Evolutionary conservation across 2,888 invertebrate species (phyloP).

Genomic region (Rotaria magnacalcarata): DNA sequence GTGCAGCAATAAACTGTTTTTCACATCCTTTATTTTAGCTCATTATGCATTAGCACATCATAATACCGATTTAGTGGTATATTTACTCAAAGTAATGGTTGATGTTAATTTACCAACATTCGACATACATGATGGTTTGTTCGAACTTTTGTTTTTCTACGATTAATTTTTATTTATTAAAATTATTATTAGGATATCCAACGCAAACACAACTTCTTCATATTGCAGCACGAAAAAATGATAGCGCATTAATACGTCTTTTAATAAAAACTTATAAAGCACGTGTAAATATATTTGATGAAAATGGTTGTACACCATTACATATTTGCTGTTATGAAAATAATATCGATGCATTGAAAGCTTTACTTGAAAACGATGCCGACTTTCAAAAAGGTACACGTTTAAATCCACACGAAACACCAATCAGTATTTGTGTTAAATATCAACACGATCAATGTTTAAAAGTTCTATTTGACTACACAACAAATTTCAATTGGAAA

Average conservation of each 20-base stretch:
- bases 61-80: background rate
- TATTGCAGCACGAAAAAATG: conserved; percentile 31
- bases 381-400: conserved; percentile 34
- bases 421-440: background rate
- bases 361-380: conserved; percentile 18
- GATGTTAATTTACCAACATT: background rate
- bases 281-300: conserved; percentile 11
- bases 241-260: background rate
- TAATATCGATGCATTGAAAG: background rate
- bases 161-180: background rate
- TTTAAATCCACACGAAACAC: conserved; percentile 31
- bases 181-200: background rate
- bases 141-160: background rate
- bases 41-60: background rate
- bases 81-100: background rate
- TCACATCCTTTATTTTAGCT: background rate
- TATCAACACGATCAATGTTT: conserved; percentile 13
- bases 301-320: conserved; percentile 31
- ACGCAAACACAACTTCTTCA: conserved; percentile 9
- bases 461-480: conserved; percentile 1
- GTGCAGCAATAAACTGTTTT: no score
- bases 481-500: conserved; percentile 28
- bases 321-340: conserved; percentile 24
- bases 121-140: background rate
- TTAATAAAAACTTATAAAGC: conserved; percentile 6